These are phyloP conservation scores for Phodopus roborovskii DNA, from an alignment of 2,113 vertebrate species.

Conservation along the genomic window DNA sequence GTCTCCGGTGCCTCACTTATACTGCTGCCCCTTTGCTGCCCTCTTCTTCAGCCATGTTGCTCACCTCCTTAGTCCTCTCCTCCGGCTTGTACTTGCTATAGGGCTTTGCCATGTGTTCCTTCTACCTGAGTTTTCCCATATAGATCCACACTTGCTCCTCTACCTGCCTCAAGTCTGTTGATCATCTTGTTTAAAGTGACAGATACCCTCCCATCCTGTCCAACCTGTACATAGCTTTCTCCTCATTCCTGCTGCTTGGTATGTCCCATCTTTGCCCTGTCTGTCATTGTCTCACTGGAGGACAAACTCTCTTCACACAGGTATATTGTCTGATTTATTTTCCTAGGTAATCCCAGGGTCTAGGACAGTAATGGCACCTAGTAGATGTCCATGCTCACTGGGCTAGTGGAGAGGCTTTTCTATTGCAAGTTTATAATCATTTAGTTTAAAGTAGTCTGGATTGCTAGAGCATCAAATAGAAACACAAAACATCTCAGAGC, in stretches of 20 bases:
- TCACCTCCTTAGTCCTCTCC: neutral
- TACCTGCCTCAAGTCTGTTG: neutral
- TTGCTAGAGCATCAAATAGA: conserved; percentile 52
- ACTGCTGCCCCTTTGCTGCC: neutral
- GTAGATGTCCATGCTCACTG: neutral
- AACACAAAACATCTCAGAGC: conserved; percentile 58
- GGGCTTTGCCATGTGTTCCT: neutral
- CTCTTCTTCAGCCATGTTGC: neutral
- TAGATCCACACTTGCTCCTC: neutral
- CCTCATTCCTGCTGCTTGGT: neutral
- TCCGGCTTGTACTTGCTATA: neutral
- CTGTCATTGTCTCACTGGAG: neutral
- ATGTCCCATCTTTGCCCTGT: neutral
- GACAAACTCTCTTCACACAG: neutral
- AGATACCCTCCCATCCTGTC: neutral
- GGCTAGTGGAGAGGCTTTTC: conserved; percentile 35
- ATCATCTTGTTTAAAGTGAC: neutral
- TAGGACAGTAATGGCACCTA: neutral
- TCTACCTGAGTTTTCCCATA: neutral
- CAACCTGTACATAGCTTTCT: neutral
- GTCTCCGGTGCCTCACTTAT: neutral
- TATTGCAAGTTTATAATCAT: neutral
- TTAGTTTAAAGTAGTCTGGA: conserved; percentile 46
- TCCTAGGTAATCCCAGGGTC: neutral
- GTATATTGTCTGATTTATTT: neutral